Evolutionary conservation across 2,797 vertebrate genomes (phyloP), one percentile per base, ranked within the genome.

Genomic region (Esox masquinongy): DNA sequence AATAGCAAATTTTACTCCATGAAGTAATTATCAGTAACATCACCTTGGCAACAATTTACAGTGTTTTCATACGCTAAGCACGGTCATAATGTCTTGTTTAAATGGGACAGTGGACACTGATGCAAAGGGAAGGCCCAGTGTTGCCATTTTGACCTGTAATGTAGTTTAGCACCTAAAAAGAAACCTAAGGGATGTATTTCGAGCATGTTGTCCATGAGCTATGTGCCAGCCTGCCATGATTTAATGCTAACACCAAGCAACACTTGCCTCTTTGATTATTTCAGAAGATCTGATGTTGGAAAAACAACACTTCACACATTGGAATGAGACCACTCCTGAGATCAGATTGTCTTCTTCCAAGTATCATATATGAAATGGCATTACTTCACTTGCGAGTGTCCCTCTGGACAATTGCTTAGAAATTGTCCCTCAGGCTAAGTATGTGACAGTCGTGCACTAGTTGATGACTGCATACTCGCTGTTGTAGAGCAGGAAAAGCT

Each of bases 401-500:
- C 53, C n/a, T 56, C 53, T 56, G n/a, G 7, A 22, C 8, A 56
- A 3, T 4, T 22, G n/a, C n/a, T 7, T 56, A 56, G n/a, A 22
- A 56, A 56, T 56, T 5, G 53, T 22, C 53, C n/a, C 8, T 56
- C n/a, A 22, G 53, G 53, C 53, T n/a, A 56, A 56, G 7, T 22
- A 56, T 7, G 7, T 56, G 53, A n/a, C 53, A 7, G 53, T n/a
- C 53, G 19, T 56, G 53, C 8, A 22, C 53, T 56, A 22, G 53
- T 16, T n/a, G 53, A 56, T 56, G 2, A 2, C 53, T 15, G n/a
- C 53, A 56, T 56, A 73, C 56, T 56, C 39, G 53, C 63, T 29
- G 39, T 12, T 73, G 49, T 80, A 66, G 73, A 73, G 16, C n/a
- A 77, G 74, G 56, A 80, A 77, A 75, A 19, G 26, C 79, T 76